Conservation (phyloP, 1,140 invertebrate species). For the Helicoverpa zea region DNA sequence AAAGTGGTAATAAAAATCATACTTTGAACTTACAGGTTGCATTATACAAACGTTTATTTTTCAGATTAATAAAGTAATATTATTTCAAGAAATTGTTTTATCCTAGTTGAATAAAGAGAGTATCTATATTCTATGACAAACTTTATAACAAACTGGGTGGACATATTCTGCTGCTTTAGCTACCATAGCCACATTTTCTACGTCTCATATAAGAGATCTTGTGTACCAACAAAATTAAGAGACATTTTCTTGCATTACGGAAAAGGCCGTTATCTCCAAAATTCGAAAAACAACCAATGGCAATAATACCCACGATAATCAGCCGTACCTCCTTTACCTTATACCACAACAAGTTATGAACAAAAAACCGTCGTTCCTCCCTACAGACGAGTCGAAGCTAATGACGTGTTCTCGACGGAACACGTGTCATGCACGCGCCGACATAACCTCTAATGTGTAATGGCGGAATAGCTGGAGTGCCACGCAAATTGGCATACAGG, state of each 20-base stretch:
- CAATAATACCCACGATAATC: not conserved
- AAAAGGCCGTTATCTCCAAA: too few relatives aligned
- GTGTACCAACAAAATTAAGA: too few relatives aligned
- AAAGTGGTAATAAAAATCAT: not conserved
- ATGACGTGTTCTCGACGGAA: conserved; percentile 75
- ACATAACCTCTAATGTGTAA: conserved; percentile 70
- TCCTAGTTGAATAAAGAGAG: too few relatives aligned
- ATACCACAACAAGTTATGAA: conserved; percentile 52
- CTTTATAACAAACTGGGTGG: too few relatives aligned
- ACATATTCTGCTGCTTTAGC: too few relatives aligned
- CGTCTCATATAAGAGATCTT: too few relatives aligned
- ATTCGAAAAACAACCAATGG: conserved; percentile 1
- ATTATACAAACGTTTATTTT: too few relatives aligned
- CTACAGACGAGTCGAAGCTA: conserved; percentile 73
- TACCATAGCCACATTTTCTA: too few relatives aligned
- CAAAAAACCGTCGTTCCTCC: conserved; percentile 71
- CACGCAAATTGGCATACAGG: conserved; percentile 51
- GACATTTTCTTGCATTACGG: too few relatives aligned
- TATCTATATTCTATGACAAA: too few relatives aligned
- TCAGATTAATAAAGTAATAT: too few relatives aligned
- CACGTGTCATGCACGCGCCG: conserved; percentile 78
- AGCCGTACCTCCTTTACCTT: conserved; percentile 5
- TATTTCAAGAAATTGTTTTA: too few relatives aligned
- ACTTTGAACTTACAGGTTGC: not conserved
- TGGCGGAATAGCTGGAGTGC: conserved; percentile 43